Evolutionary conservation across 2,797 vertebrate species (phyloP), one percentile per base, ranked within the genome.

Genomic region (Botia almorhae): DNA sequence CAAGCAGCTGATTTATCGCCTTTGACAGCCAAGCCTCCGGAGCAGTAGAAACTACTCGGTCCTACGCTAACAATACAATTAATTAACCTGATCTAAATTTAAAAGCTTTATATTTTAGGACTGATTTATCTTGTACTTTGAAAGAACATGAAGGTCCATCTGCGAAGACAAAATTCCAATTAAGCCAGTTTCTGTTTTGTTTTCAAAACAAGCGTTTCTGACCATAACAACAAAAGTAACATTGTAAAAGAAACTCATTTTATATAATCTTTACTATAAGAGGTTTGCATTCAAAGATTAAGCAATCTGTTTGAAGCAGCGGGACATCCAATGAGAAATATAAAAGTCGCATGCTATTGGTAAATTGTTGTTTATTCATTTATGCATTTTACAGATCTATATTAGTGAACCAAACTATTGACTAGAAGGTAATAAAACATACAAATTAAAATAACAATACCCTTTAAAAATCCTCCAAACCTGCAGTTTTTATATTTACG

Each of bases 1-100:
- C 39, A 48, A 50, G 17, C 67, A 43, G 21, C 46, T 84, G 82
- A 85, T 84, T 69, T 80, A 87, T 87, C 74, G 61, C 58, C 69
- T 55, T 64, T 84, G 84, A 82, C 84, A 84, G 72, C 19, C 26
- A 21, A 77, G 65, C 77, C 73, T 76, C 51, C 53, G 19, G 64
- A 64, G 50, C 69, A 69, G 55, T 55, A 67, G 21, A 69, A 21
- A 65, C 76, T 58, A 39, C 39, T 73, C 50, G 43, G 19, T 75
- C 77, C 74, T 75, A 39, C 53, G 70, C 76, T 53, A 80, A 50
- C 58, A 61, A 55, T 69, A 50, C 48, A 33, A 75, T 63, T 67
- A 43, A 67, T 71, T 69, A 76, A 74, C 48, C 61, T 8, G 51
- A 11, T 63, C 36, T 63, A 23, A 74, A 74, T 51, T 72, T 50